These are phyloP conservation scores for Mesoligia furuncula DNA, from an alignment of 2,888 invertebrate species.

Conservation along the genomic window DNA sequence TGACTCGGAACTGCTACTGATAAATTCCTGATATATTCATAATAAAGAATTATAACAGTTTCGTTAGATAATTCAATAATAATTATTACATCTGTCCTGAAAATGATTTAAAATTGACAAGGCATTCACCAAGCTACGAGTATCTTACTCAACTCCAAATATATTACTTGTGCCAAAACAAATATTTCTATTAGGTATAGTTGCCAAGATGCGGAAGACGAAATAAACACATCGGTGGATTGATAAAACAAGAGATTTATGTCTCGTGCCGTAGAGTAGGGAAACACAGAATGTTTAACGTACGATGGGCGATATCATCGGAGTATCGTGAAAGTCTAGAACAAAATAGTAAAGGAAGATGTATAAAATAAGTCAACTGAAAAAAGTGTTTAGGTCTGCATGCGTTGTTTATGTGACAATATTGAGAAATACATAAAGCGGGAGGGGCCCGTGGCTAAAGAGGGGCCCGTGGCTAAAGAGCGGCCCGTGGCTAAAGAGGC, in stretches of 20 bases:
- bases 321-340: background rate
- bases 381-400: background rate
- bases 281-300: conserved; percentile 22
- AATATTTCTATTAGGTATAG: conserved; percentile 66
- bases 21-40: too few species aligned
- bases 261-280: conserved; percentile 14
- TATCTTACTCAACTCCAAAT: conserved; percentile 42
- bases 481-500: too few species aligned
- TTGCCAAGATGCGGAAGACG: conserved; percentile 66
- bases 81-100: background rate
- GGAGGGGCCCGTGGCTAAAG: too few species aligned
- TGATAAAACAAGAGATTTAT: conserved; percentile 70
- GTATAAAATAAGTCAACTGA: background rate
- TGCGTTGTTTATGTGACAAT: background rate
- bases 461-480: too few species aligned
- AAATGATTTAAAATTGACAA: conserved; percentile 12
- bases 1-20: too few species aligned
- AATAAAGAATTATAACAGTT: too few species aligned
- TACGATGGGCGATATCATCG: background rate
- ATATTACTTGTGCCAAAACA: conserved; percentile 29
- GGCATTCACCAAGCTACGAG: conserved; percentile 9
- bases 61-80: background rate
- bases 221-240: conserved; percentile 67
- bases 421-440: background rate
- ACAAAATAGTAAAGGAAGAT: background rate